A percentile compares a stretch with the other conserved stretches of the same genome.
phyloP scores from a whole-genome alignment of 1,140 invertebrate genomes.

The Choristoneura fumiferana region DNA sequence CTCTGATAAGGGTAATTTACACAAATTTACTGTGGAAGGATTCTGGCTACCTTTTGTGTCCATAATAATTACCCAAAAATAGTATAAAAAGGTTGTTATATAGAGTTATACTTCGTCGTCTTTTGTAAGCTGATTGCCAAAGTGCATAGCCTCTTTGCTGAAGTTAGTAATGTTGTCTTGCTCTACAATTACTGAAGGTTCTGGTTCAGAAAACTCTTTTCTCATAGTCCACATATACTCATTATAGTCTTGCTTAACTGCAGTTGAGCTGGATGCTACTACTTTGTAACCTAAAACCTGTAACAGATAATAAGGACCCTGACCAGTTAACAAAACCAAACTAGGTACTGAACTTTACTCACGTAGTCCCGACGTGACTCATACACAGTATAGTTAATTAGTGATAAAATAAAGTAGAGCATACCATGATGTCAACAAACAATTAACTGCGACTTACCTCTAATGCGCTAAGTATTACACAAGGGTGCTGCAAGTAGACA shows the following conservation, averaged over 20 bases:
- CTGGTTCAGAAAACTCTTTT: constrained; percentile 91
- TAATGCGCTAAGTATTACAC: constrained; percentile 89
- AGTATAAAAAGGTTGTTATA: constrained; percentile 23
- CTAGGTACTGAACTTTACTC: no score
- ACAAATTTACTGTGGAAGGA: constrained; percentile 52
- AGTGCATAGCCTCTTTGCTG: constrained; percentile 78
- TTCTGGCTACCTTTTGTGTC: constrained; percentile 62
- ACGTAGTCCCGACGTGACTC: background rate
- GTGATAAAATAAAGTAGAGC: no score
- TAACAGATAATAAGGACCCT: constrained; percentile 44
- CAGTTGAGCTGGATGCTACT: constrained; percentile 89
- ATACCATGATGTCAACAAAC: background rate
- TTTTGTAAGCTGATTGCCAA: constrained; percentile 60
- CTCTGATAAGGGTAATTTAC: constrained; percentile 49
- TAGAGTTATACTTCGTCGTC: constrained; percentile 68
- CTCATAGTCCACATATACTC: constrained; percentile 96
- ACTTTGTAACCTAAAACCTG: constrained; percentile 91
- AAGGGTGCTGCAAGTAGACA: constrained; percentile 91
- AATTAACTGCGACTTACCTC: constrained; percentile 78
- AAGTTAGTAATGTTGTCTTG: constrained; percentile 81
- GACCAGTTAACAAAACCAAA: no score
- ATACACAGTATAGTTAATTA: background rate
- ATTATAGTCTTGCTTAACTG: constrained; percentile 91
- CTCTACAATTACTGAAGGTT: constrained; percentile 81
- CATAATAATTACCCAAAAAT: constrained; percentile 46